Evolutionary conservation across 2,113 vertebrate species (phyloP).

Genomic region (Grus americana): DNA sequence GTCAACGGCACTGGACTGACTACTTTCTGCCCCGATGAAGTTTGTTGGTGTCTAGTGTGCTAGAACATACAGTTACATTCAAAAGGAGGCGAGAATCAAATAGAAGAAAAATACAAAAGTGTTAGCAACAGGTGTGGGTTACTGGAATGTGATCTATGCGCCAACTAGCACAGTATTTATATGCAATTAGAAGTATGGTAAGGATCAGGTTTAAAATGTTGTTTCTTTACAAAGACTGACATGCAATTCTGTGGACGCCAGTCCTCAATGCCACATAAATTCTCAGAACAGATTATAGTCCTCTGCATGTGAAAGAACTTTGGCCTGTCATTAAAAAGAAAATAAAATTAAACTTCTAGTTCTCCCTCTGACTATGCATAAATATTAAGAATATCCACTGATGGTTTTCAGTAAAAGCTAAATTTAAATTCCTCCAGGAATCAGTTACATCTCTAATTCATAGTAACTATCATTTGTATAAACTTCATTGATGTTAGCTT

Average conservation of each 20-base stretch:
- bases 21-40: neutral
- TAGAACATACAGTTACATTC: neutral
- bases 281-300: neutral
- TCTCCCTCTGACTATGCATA: neutral
- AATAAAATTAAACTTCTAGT: neutral
- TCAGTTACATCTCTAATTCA: neutral
- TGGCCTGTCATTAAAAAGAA: neutral
- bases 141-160: rapidly evolving
- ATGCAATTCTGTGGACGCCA: neutral
- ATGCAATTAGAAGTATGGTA: neutral
- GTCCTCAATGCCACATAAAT: neutral
- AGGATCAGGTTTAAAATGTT: neutral
- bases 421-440: neutral
- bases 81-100: neutral
- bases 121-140: neutral
- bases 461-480: neutral
- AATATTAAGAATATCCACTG: neutral
- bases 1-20: neutral
- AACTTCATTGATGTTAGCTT: neutral
- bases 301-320: neutral
- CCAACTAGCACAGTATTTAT: neutral
- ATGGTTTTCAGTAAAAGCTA: neutral
- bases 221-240: neutral
- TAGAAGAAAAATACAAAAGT: neutral
- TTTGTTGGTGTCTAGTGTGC: neutral